Base-by-base conservation (phyloP, 1,140 invertebrate genomes). In the Sinella curviseta region DNA sequence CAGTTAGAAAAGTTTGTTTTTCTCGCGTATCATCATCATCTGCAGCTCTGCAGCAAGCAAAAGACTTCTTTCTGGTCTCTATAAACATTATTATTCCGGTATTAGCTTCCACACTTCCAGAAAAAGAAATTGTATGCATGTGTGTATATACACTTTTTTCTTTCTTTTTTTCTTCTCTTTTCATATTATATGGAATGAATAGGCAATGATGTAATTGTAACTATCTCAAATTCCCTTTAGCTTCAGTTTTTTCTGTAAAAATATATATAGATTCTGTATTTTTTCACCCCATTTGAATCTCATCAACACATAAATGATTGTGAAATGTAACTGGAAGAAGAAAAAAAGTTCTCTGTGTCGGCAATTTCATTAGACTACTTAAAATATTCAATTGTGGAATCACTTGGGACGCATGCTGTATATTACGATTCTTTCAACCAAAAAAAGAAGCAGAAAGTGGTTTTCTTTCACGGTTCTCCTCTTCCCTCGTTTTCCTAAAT, bases 201-300 rank as follows among this genome's bases (percentile, higher is more conserved):
- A 14, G 24, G 31, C 31, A 33, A 70, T 33, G 28, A 70, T 33
- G 31, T 70, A 70, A 70, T 70, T 70, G 65, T 30, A 70, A 70
- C 65, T 33, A 70, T 70, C 31, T 30, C n/a, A 33, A 33, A 17
- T 70, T 24, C 65, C 65, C n/a, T 70, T 70, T 30, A 8, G 65
- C 24, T n/a, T 60, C 24, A 48, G 12, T 60, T 17, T 12, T 70
- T 70, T 31, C 3, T 70, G 31, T 31, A 33, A 33, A 33, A 70
- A 12, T 8, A 12, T 48, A 12, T 48, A 8, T 12, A 48, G 8
- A 70, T 4, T 70, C 65, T 14, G 8, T 33, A 70, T 70, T 31
- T 70, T 70, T 70, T 33, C 24, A 8, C 24, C 65, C 30, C 65
- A 70, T 70, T 70, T 70, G 28, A 70, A 70, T 70, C 65, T 70